Base-by-base conservation (phyloP, 2,113 vertebrate species). In the Indicator indicator region DNA sequence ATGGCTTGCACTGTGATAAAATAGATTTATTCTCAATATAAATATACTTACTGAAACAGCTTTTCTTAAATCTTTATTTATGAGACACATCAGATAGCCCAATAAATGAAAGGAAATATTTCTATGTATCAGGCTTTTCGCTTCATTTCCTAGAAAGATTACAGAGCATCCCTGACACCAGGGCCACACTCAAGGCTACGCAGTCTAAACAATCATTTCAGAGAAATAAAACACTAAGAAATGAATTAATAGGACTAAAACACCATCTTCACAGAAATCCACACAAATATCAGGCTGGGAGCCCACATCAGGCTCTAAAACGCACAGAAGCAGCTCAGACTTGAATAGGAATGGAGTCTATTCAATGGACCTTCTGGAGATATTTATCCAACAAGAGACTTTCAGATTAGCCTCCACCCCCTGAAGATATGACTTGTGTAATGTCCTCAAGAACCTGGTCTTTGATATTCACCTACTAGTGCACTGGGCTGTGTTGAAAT, bases 51-150 rank as follows among this genome's bases (percentile, higher is more conserved):
- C 78, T 80, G 95, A 95, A 96, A 91, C 81, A 93, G 67, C 94
- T 93, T 95, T 94, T 77, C 95, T 93, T 85, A 95, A 96, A 54
- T 94, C 94, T 96, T 81, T 90, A 96, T 96, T 96, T 97, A 95
- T 92, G 87, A 96, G 91, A 92, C 63, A 88, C 36, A 59, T 46
- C 80, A 91, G 93, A 88, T 48, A 70, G 83, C 33, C 27, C 64
- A 83, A 14, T 74, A 90, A 92, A 55, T 14, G 32, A 80, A 88
- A 80, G 80, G 69, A 83, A 88, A 6, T 52, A 89, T 90, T 93
- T 78, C 48, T 91, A 16, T 27, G 17, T 33, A 80, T 74, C 90
- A 83, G 80, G 69, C 77, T 94, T 94, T 82, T 94, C 85, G 75
- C 50, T 93, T 93, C 58, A 83, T 92, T 90, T 93, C 94, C 93